phyloP scores from a whole-genome alignment of 1,140 invertebrate species.

The Triops cancriformis region DNA sequence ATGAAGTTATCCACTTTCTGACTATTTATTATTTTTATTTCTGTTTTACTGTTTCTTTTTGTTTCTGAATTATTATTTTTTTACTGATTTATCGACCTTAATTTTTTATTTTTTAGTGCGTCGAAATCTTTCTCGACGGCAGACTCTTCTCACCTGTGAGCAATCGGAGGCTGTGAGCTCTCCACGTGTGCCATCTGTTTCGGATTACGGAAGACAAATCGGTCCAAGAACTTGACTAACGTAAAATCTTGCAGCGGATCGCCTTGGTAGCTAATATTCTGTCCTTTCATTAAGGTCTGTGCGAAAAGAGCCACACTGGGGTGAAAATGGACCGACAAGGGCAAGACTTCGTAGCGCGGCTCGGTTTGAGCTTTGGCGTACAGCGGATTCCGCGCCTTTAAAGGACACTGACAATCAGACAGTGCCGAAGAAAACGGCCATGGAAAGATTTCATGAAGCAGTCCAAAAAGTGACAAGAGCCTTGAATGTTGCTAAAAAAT shows the following conservation, averaged over 20 bases:
- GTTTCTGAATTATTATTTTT: too few relatives aligned
- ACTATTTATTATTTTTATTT: too few relatives aligned
- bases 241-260: slow-evolving; percentile 90
- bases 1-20: too few relatives aligned
- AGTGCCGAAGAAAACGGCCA: too few relatives aligned
- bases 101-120: too few relatives aligned
- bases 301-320: slow-evolving; percentile 61
- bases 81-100: too few relatives aligned
- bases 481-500: neutral
- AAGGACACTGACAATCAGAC: neutral
- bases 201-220: slow-evolving; percentile 94
- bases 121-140: too few relatives aligned
- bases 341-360: slow-evolving; percentile 4
- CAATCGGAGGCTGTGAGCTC: slow-evolving; percentile 28
- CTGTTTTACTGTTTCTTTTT: too few relatives aligned
- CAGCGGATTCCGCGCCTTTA: slow-evolving; percentile 20
- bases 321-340: slow-evolving; percentile 24
- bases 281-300: slow-evolving; percentile 63
- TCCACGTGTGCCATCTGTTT: slow-evolving; percentile 54
- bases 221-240: slow-evolving; percentile 77
- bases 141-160: slow-evolving; percentile 24
- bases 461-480: too few relatives aligned
- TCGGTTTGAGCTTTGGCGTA: slow-evolving; percentile 21
- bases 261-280: slow-evolving; percentile 70
- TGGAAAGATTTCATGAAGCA: too few relatives aligned